Base-by-base conservation (phyloP, 1,140 invertebrate genomes). In the Pogonomyrmex barbatus region DNA sequence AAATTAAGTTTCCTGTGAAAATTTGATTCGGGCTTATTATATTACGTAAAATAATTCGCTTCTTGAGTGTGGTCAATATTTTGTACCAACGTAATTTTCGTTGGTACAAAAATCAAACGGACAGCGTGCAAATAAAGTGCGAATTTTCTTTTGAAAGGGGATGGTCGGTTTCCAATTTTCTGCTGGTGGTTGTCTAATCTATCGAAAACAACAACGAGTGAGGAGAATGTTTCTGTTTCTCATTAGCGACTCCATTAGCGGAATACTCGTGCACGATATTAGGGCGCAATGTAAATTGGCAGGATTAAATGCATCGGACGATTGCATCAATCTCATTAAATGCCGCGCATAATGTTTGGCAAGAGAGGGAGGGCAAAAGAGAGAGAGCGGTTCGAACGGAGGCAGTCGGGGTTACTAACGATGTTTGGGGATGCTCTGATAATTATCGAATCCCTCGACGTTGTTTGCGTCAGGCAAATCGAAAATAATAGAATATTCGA, bases 261-360 rank as follows among this genome's bases (percentile, higher is more conserved):
- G 89, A 88, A 91, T 90, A 78, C 86, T 89, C 89, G 81, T 68
- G 78, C 75, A 70, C 83, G 81, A 91, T 91, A 91, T 91, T 91
- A 90, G 89, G 89, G 65, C 81, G 85, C 84, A 90, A 91, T 87
- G 91, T 92, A 91, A 93, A 94, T 93, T 93, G 91, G 91, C 87
- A 88, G 90, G 91, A 94, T 94, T 94, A 94, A 91, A 91, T 90
- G 86, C 92, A 89, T 89, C 84, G 89, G 86, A 75, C 90, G 92
- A 94, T 94, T 94, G 93, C 91, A 94, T 94, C 93, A 93, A 94
- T 94, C 93, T 93, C 93, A 93, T 94, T 93, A 94, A 91, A 89
- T 87, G 89, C 52, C 47, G 87, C 84, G 89, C 90, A 87, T 91
- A 90, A 93, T 92, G 91, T 92, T 94, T 93, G 90, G 89, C 89